These are phyloP conservation scores for Pangasius macronema DNA, from an alignment of 2,797 vertebrate species.

Conservation along the genomic window DNA sequence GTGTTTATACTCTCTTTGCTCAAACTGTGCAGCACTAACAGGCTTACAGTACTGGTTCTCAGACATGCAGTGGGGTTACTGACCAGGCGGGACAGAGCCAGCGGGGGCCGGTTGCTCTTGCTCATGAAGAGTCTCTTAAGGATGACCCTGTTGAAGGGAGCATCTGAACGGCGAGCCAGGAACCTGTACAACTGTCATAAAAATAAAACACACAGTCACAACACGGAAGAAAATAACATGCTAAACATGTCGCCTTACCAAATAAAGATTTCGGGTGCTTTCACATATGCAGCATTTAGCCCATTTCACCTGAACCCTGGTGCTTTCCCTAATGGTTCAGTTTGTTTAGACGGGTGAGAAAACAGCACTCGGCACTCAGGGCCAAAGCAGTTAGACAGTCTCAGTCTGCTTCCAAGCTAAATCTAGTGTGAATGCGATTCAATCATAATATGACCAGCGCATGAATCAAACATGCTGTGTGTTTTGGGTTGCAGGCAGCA, in stretches of 20 bases:
- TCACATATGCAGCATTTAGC: neutral
- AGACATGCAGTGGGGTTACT: slow-evolving; percentile 53
- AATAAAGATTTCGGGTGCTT: neutral
- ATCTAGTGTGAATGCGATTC: neutral
- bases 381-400: neutral
- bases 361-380: neutral
- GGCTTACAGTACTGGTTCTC: neutral
- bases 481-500: neutral
- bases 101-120: slow-evolving; percentile 86
- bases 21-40: neutral
- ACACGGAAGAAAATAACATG: neutral
- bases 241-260: neutral
- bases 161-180: slow-evolving; percentile 85
- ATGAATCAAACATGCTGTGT: neutral
- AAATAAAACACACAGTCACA: neutral
- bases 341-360: neutral
- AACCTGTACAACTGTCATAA: slow-evolving; percentile 85
- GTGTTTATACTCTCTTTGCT: neutral
- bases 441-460: neutral
- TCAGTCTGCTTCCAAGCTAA: neutral
- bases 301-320: neutral
- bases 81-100: slow-evolving; percentile 88
- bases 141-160: slow-evolving; percentile 90
- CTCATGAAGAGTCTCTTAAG: slow-evolving; percentile 94
- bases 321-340: no score